Conservation (phyloP, 2,888 invertebrate genomes). For the Drosophila pegasa region DNA sequence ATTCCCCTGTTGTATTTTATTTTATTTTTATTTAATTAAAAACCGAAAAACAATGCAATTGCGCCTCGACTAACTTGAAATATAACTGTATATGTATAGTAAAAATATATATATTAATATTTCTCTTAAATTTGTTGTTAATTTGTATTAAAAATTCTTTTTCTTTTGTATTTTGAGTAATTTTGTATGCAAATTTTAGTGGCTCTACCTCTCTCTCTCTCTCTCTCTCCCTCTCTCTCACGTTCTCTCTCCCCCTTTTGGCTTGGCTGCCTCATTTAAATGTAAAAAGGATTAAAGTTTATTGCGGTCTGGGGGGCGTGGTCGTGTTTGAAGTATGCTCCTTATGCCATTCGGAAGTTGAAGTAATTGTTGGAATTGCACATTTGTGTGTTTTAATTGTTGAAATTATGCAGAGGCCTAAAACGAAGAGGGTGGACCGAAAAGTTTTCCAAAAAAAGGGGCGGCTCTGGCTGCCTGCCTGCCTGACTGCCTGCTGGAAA, state of each 20-base stretch:
- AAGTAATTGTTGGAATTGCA: conserved; percentile 70
- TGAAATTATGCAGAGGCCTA: conserved; percentile 61
- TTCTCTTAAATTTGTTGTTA: conserved; percentile 37
- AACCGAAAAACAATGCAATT: conserved; percentile 55
- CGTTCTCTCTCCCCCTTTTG: neutral
- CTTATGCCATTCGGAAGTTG: conserved; percentile 70
- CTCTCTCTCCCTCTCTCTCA: neutral
- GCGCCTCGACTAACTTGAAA: conserved; percentile 11
- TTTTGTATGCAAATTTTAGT: conserved; percentile 58
- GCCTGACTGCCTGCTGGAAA: conserved; percentile 15
- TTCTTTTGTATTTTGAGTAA: conserved; percentile 5
- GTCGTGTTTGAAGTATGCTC: conserved; percentile 50
- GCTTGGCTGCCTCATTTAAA: conserved; percentile 57
- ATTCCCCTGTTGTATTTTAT: conserved; percentile 44
- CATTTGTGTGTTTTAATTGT: conserved; percentile 73
- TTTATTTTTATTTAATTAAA: conserved; percentile 71
- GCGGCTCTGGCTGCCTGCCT: neutral
- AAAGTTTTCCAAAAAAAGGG: conserved; percentile 33
- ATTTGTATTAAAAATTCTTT: conserved; percentile 22
- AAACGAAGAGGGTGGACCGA: conserved; percentile 22
- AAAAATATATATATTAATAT: conserved; percentile 7
- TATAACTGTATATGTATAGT: conserved; percentile 9
- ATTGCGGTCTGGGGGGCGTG: conserved; percentile 27
- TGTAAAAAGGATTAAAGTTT: conserved; percentile 70
- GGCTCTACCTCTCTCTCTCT: conserved; percentile 1